These are phyloP conservation scores for Crepidodera aurea DNA, from an alignment of 2,888 invertebrate species.

Conservation along the genomic window DNA sequence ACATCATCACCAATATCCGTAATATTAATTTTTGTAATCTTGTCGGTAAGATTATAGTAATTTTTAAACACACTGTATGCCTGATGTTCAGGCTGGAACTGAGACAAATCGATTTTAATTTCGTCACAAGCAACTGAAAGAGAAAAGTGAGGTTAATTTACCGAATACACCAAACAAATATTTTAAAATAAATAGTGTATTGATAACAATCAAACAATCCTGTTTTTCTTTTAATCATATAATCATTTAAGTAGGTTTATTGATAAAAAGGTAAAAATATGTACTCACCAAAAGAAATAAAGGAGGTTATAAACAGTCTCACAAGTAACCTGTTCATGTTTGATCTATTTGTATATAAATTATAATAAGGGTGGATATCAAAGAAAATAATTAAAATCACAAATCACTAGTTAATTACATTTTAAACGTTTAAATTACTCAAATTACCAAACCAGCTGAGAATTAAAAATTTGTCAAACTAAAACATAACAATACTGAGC, in stretches of 20 bases:
- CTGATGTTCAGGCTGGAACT: conserved; percentile 42
- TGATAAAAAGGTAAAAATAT: background rate
- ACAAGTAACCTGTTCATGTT: background rate
- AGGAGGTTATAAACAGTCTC: background rate
- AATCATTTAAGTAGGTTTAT: background rate
- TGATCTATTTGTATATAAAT: background rate
- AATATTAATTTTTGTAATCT: conserved; percentile 55
- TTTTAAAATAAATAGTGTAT: no score
- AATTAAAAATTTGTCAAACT: background rate
- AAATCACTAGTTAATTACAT: background rate
- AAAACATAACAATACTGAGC: background rate
- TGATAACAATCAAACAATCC: no score
- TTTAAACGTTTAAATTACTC: background rate
- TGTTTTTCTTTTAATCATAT: no score
- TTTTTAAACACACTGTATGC: conserved; percentile 45
- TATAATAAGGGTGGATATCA: background rate
- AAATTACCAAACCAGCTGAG: background rate
- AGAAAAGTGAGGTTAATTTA: conserved; percentile 10
- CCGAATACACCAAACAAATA: no score
- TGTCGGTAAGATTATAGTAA: conserved; percentile 45
- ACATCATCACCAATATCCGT: conserved; percentile 61
- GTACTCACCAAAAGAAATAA: conserved; percentile 6
- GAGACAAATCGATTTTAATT: conserved; percentile 48
- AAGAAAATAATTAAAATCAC: background rate
- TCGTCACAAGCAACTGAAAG: conserved; percentile 31